A percentile compares a stretch with the other conserved stretches of the same genome.
These are phyloP conservation scores for Azemiops feae DNA, from an alignment of 2,113 vertebrate genomes.

Conservation along the genomic window DNA sequence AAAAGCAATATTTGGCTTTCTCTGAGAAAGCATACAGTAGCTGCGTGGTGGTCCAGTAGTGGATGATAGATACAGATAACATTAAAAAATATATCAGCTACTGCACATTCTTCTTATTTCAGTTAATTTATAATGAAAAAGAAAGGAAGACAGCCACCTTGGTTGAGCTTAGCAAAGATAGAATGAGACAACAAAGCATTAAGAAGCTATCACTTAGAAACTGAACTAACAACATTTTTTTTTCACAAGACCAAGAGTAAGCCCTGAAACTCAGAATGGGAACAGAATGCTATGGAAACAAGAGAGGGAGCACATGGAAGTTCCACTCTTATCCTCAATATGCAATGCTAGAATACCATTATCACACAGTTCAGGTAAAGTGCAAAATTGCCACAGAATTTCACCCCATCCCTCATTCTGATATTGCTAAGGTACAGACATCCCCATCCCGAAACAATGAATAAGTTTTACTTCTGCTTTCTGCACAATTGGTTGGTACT, in stretches of 20 bases:
- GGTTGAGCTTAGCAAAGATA: neutral
- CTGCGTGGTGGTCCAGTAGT: neutral
- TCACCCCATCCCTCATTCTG: no score
- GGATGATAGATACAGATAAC: neutral
- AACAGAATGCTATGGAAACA: neutral
- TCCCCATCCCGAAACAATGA: neutral
- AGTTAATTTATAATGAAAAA: neutral
- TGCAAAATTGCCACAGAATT: neutral
- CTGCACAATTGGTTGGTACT: neutral
- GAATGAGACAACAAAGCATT: neutral
- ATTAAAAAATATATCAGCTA: neutral
- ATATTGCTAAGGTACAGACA: neutral
- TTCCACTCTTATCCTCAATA: neutral
- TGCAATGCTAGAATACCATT: neutral
- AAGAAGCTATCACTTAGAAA: neutral
- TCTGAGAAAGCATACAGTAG: neutral
- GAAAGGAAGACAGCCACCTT: neutral
- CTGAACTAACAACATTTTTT: neutral
- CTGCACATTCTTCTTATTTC: neutral
- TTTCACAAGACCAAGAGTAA: neutral
- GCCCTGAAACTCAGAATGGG: neutral
- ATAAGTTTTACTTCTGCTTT: neutral
- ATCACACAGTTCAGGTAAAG: neutral
- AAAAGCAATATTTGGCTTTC: neutral
- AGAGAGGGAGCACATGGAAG: no score